Base-by-base conservation (phyloP, 1,140 invertebrate genomes). In the Eurytemora carolleeae region DNA sequence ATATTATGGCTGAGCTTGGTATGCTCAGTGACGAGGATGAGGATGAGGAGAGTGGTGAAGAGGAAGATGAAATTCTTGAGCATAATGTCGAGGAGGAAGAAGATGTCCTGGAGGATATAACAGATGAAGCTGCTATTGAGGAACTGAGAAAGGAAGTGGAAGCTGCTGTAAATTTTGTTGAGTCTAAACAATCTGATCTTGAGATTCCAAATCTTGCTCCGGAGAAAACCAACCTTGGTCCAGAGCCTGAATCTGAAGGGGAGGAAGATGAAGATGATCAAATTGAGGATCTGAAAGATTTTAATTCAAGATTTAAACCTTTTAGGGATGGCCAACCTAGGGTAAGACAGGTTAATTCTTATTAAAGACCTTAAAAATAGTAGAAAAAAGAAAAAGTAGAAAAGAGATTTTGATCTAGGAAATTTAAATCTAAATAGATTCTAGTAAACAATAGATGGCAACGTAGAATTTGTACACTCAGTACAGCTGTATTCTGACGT, bases 31-130 rank as follows among this genome's bases (percentile, higher is more conserved):
- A 65, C 19, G 63, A 64, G 3, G 62, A 64, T 19, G 57, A 66
- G 24, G 65, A 71, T 59, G 63, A 68, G 20, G 64, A 67, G 20
- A 60, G 69, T 53, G 62, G 68, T n/a, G 67, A 70, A 54, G 67
- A 68, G 24, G 66, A 69, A n/a, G 66, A 67, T 22, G 61, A 64
- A 56, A 58, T 64, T 18, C 66, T 67, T 17, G 63, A 67, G 20
- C 59, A 59, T 24, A 23, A 57, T 55, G 60, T 65, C 23, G 61
- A 68, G 31, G 58, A 68, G 52, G 65, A 70, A 26, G 65, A 68
- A 55, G 68, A 68, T 21, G 58, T 64, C 55, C 26, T 23, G 22
- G 55, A 52, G 20, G 57, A 64, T 55, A 63, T 64, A 55, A 15
- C 58, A 26, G 15, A 24, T 7, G 57, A 52, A 24, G 54, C 31